phyloP scores from a whole-genome alignment of 2,888 invertebrate genomes.

The Perizoma affinitatum region DNA sequence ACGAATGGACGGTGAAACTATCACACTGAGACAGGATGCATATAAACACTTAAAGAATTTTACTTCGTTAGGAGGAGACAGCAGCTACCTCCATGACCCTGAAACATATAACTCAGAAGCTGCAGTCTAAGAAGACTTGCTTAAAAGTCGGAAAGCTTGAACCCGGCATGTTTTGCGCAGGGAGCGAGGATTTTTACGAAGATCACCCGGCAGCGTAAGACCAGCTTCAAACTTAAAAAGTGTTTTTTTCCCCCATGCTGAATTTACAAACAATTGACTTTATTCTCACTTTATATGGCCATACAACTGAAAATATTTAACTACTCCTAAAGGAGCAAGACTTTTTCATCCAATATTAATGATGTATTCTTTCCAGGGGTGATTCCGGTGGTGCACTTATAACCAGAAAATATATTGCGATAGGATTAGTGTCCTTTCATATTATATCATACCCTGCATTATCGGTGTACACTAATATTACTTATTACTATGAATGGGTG shows the following conservation, averaged over 20 bases:
- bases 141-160: slow-evolving; percentile 23
- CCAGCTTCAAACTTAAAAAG: not conserved
- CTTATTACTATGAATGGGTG: slow-evolving; percentile 52
- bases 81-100: slow-evolving; percentile 4
- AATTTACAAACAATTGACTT: no score
- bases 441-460: slow-evolving; percentile 39
- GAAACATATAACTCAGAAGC: slow-evolving; percentile 41
- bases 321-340: no score
- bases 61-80: slow-evolving; percentile 8
- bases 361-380: slow-evolving; percentile 48
- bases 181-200: slow-evolving; percentile 32
- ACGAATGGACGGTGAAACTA: no score
- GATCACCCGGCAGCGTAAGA: slow-evolving; percentile 47
- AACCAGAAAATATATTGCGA: slow-evolving; percentile 36
- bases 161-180: slow-evolving; percentile 56
- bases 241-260: no score
- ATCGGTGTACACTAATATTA: slow-evolving; percentile 56
- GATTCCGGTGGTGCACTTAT: slow-evolving; percentile 61
- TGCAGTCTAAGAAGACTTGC: slow-evolving; percentile 36
- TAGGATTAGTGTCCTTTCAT: slow-evolving; percentile 59
- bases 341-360: slow-evolving; percentile 2
- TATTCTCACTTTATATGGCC: no score
- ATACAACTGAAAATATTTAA: no score
- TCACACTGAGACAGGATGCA: no score
- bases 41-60: not conserved